Base-by-base conservation (phyloP, 37 sponge, comb jelly and placozoan species). In the Ianthella basta region DNA sequence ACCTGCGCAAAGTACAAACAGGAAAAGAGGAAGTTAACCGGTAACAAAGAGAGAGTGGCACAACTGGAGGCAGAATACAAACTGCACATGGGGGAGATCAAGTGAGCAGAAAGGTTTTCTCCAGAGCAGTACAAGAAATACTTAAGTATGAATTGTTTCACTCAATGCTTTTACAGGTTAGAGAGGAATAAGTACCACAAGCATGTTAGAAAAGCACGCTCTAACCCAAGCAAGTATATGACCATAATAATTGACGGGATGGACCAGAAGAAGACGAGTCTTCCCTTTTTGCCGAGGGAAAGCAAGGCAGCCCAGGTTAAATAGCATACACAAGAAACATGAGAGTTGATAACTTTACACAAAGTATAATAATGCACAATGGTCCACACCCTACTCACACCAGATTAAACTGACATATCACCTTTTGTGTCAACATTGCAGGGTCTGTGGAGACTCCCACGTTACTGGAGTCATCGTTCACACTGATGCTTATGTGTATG, bases 191-290 rank as follows among this genome's bases (percentile, higher is more conserved):
- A 6, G 12, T 73, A 73, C 20, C 44, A 73, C 20, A n/a, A 39
- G 4, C 39, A 73, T 32, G 20, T 35, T 33, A 35, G 32, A 30
- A 35, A 40, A 30, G 75, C 75, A 12, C 23, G 66, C 8, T 73
- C 75, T 14, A 39, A 73, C 39, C 75, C 44, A 20, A 23, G 6
- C 27, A 35, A 73, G 39, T 35, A 63, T 16, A 57, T 87, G 59
- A 79, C 88, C 27, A 29, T 87, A 0, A 87, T 87, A 24, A 70
- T 81, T 20, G 88, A 87, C 35, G 88, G 88, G 6, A 87, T 87
- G 88, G 88, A 87, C 36, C 88, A 87, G 82, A 37, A 39, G 29
- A 74, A 56, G 50, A 82, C 75, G 4, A 82, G 55, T 72, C 70
- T 80, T 27, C 87, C 87, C 16, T 77, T 74, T 50, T 61, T 80